Evolutionary conservation across 2,113 vertebrate species (phyloP).

Genomic region (Laticauda laticaudata): DNA sequence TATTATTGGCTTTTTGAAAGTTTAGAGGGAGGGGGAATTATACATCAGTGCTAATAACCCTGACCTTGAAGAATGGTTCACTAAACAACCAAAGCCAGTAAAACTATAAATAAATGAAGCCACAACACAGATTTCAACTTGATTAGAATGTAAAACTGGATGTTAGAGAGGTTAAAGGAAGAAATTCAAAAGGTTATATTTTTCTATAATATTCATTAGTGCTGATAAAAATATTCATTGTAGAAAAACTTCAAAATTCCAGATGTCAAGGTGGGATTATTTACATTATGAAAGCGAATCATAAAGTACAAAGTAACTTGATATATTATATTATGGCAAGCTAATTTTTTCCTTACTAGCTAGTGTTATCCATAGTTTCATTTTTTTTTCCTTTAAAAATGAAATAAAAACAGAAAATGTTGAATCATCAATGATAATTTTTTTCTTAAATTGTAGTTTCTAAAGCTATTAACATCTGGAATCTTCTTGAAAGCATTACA

Average conservation of each 20-base stretch:
- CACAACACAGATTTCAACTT: background rate
- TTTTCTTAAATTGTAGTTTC: background rate
- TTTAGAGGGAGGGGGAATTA: background rate
- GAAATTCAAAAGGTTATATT: background rate
- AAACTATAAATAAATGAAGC: background rate
- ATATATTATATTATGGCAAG: background rate
- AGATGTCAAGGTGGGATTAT: background rate
- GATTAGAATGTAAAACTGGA: background rate
- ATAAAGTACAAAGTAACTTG: background rate
- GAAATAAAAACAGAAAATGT: background rate
- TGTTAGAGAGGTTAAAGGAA: background rate
- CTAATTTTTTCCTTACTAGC: background rate
- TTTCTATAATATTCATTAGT: background rate
- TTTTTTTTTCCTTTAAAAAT: background rate
- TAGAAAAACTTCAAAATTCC: background rate
- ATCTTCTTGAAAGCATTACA: background rate
- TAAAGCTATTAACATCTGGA: background rate
- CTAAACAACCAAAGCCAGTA: background rate
- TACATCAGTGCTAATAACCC: background rate
- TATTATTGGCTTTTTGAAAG: background rate
- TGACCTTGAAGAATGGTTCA: background rate
- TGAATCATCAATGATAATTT: background rate
- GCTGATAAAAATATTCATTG: background rate
- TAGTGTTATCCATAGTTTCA: background rate
- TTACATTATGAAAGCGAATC: background rate